Base-by-base conservation (phyloP, 2,797 vertebrate species). In the Parotocinclus haroldoi region DNA sequence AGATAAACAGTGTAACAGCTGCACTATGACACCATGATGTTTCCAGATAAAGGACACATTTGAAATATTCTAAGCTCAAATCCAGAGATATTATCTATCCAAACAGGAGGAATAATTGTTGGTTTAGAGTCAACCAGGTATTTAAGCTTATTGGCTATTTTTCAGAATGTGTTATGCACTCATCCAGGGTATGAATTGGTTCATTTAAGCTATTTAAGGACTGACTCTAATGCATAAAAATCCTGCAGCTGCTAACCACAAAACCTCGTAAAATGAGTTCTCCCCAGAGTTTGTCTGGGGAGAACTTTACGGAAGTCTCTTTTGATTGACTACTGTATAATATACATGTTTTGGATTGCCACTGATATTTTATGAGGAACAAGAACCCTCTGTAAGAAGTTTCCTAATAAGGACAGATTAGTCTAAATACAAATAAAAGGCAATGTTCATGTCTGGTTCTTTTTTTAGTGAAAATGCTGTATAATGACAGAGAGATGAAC, bases 1-100 rank as follows among this genome's bases (percentile, higher is more conserved):
- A 51, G 49, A 66, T 39, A 74, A 63, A 74, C 73, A 76, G 66
- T 42, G n/a, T 52, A 75, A 74, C 74, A 80, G 75, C 72, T 78
- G 77, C 56, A 70, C 46, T 65, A 57, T 4, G 1, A 42, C 40
- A 42, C 8, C 63, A 66, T 48, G 27, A 57, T 42, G 49, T 37
- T 5, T 27, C 27, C 27, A 27, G 5, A 27, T 27, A 27, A 27
- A 53, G 54, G 72, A 69, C 62, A 53, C 60, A 51, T 9, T 9
- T 42, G 40, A 42, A 27, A 5, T 2, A 2, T 2, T 5, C 27
- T 42, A 9, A 42, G 40, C 10, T 42, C 4, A 27, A 27, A 27
- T 27, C 27, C 27, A 27, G 27, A 27, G 27, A 27, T 27, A 27
- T 27, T 5, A 27, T 27, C 27, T 5, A 27, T 27, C 5, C 27